Base-by-base conservation (phyloP, 2,888 invertebrate species). In the Erebia epiphron region DNA sequence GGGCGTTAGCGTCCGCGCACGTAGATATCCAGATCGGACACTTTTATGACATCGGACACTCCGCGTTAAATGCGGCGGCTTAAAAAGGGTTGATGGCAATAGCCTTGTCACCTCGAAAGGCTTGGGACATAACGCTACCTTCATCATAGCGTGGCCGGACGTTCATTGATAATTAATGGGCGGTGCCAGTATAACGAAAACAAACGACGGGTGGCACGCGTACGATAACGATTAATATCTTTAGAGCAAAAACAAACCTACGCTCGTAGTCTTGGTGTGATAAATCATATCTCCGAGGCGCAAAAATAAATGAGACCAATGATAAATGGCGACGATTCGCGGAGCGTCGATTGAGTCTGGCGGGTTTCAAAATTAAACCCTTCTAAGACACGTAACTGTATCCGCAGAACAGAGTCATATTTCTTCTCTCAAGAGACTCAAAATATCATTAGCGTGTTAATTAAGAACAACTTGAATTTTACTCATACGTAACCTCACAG, bases 121-220 rank as follows among this genome's bases (percentile, higher is more conserved):
- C 88, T 84, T 82, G 87, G 89, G 89, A 87, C 86, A 85, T 86
- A 85, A 83, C 85, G 82, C 84, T 87, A 92, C 92, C 92, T 92
- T 86, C 91, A 91, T 92, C 92, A 92, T 87, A 82, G 83, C 84
- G 80, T 81, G 83, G 81, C 86, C 86, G 91, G 91, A 91, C 92
- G 88, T 87, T 92, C 92, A 92, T 93, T 92, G 92, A 91, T 93
- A 93, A 92, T 93, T 92, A 92, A 92, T 92, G 92, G 89, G 87
- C 78, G 87, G 84, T 87, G 91, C 88, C 91, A 91, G 82, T 83
- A 86, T 91, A 92, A 93, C 92, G 92, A 92, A 91, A 91, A 93
- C 91, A 93, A 92, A 92, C 91, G 92, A 92, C 88, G 87, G 83
- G 84, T 83, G 87, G 87, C 83, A 87, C 88, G 90, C 90, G 89